Conservation (phyloP, 2,888 invertebrate species). For the Papilio gigon region DNA sequence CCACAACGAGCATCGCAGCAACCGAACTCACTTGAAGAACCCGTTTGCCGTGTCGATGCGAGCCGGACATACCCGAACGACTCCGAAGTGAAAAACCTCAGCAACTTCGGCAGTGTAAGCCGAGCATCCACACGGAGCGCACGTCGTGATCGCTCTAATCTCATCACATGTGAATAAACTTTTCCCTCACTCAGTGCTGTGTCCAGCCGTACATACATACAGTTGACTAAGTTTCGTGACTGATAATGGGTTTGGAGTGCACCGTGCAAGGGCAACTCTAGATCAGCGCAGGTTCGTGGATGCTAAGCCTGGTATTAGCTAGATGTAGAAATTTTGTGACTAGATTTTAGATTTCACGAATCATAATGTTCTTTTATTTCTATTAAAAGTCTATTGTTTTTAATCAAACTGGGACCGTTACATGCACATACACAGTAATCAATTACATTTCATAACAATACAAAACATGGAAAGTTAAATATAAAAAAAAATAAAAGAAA, state of each 20-base stretch:
- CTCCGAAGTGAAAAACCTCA: constrained; percentile 34
- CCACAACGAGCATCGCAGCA: constrained; percentile 41
- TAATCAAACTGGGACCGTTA: too few species aligned
- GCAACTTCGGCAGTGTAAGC: constrained; percentile 60
- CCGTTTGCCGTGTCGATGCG: constrained; percentile 42
- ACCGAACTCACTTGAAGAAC: constrained; percentile 43
- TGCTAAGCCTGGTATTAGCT: constrained; percentile 36
- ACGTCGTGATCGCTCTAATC: constrained; percentile 46
- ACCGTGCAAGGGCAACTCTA: constrained; percentile 55
- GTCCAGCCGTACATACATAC: constrained; percentile 45
- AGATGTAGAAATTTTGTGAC: constrained; percentile 18
- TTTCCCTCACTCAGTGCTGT: constrained; percentile 65
- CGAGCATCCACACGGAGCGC: constrained; percentile 55
- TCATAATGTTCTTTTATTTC: background rate
- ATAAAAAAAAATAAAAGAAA: too few species aligned
- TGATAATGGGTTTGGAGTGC: constrained; percentile 59
- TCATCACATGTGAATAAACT: constrained; percentile 67
- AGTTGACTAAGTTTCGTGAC: constrained; percentile 49
- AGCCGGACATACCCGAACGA: constrained; percentile 48
- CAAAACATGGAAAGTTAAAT: too few species aligned
- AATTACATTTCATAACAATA: too few species aligned
- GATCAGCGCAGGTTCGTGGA: constrained; percentile 51
- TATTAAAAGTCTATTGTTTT: background rate
- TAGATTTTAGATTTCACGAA: background rate
- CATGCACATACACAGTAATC: too few species aligned